phyloP scores from a whole-genome alignment of 2,888 invertebrate genomes.

The Amphipoea lucens region DNA sequence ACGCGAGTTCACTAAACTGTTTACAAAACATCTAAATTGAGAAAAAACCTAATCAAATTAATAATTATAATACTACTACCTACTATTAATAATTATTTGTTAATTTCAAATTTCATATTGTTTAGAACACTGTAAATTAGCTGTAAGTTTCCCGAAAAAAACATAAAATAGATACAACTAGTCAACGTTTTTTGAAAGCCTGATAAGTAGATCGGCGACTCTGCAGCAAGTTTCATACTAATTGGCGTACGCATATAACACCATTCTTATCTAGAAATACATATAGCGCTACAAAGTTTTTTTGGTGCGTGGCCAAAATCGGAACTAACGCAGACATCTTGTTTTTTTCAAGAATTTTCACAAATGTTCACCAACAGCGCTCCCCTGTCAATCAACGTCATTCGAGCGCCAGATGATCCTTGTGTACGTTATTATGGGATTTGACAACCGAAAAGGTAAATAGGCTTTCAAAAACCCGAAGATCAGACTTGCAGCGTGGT shows the following conservation, averaged over 20 bases:
- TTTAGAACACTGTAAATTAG: too few relatives aligned
- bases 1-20: too few relatives aligned
- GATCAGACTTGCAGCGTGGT: background rate
- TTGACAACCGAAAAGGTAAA: background rate
- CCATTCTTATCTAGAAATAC: background rate
- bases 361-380: background rate
- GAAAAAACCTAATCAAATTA: too few relatives aligned
- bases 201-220: background rate
- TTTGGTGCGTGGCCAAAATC: background rate
- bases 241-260: background rate
- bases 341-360: background rate
- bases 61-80: too few relatives aligned
- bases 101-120: too few relatives aligned
- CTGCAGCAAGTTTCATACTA: background rate
- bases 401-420: background rate
- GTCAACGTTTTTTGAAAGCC: background rate
- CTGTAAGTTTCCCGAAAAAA: too few relatives aligned
- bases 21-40: too few relatives aligned
- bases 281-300: background rate
- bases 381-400: background rate
- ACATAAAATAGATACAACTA: too few relatives aligned
- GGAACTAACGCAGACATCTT: too few relatives aligned
- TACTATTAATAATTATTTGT: too few relatives aligned
- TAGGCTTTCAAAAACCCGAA: background rate
- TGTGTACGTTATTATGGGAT: background rate